Conservation (phyloP, 2,888 invertebrate species). For the Argynnis bischoffii region DNA sequence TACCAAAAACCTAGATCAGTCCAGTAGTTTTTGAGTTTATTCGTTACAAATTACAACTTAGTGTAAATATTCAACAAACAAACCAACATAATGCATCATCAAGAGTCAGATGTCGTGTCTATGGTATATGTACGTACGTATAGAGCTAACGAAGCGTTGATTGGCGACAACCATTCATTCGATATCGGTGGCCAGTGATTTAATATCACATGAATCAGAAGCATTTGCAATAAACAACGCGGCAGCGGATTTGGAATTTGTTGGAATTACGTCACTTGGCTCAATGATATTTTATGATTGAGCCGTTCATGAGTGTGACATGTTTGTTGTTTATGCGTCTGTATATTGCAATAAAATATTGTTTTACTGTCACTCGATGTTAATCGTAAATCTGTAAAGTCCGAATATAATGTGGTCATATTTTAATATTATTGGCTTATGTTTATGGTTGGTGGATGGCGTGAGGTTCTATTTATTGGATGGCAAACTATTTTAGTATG, state of each 20-base stretch:
- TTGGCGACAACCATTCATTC: slow-evolving; percentile 23
- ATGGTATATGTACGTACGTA: no score
- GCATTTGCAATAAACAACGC: slow-evolving; percentile 11
- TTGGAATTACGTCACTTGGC: slow-evolving; percentile 33
- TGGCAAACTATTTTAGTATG: no score
- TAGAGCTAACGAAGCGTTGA: background rate
- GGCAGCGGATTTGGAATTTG: slow-evolving; percentile 3
- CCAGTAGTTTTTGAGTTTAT: no score
- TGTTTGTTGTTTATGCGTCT: slow-evolving; percentile 18
- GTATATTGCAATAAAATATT: slow-evolving; percentile 17
- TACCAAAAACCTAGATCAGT: no score
- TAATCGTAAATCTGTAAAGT: slow-evolving; percentile 17
- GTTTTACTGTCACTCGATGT: slow-evolving; percentile 14
- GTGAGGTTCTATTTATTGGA: no score
- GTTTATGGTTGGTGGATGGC: no score
- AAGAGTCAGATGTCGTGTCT: no score
- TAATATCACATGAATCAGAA: slow-evolving; percentile 32
- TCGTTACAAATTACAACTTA: no score
- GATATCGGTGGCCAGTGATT: slow-evolving; percentile 16
- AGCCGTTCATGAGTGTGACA: slow-evolving; percentile 30
- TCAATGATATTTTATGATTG: slow-evolving; percentile 44
- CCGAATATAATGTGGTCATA: slow-evolving; percentile 14
- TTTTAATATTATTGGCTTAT: background rate
- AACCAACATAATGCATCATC: no score
- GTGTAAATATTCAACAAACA: no score